Conservation (phyloP, 2,113 vertebrate species). For the Chiloscyllium plagiosum region DNA sequence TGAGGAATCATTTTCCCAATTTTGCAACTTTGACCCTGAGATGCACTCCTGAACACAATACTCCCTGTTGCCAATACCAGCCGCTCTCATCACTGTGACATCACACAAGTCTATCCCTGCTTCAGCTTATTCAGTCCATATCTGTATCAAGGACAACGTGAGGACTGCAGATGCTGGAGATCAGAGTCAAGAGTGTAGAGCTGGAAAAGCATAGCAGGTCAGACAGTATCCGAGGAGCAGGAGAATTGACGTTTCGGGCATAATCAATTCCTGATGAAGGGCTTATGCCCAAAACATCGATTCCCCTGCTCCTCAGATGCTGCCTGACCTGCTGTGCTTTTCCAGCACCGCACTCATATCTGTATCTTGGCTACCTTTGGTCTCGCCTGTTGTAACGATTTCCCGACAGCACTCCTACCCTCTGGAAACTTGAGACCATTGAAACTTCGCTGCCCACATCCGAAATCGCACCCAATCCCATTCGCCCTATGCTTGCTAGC, state of each 20-base stretch:
- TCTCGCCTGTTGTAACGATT: background rate
- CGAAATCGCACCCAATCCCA: background rate
- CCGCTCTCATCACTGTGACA: background rate
- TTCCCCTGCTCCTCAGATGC: too few relatives aligned
- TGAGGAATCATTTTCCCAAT: background rate
- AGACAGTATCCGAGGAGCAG: too few relatives aligned
- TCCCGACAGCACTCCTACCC: background rate
- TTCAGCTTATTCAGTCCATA: background rate
- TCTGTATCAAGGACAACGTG: too few relatives aligned
- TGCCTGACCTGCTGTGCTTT: too few relatives aligned
- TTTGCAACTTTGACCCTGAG: background rate
- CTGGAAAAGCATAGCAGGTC: too few relatives aligned
- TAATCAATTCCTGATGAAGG: too few relatives aligned
- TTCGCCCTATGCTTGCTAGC: background rate
- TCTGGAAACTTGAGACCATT: background rate
- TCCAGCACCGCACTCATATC: too few relatives aligned
- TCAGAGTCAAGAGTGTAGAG: too few relatives aligned
- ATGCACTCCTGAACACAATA: background rate
- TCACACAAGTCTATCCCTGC: background rate
- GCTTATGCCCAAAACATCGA: too few relatives aligned
- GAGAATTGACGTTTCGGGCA: too few relatives aligned
- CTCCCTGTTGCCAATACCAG: background rate
- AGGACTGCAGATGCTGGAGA: too few relatives aligned
- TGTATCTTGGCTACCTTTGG: background rate
- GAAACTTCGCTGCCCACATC: background rate